Percentiles rank a stretch among this genome's conserved stretches.
Conservation (phyloP, 2,113 vertebrate species). For the human region GRCh38 chr5:10132501-10133000, state of each 20-base stretch:
- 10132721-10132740: background rate
- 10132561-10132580: background rate
- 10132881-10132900: background rate
- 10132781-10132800: background rate
- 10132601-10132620: background rate
- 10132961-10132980: background rate
- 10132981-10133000: background rate
- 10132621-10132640: background rate
- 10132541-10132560: background rate
- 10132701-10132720: background rate
- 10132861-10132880: too few species aligned
- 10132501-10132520: background rate
- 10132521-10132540: background rate
- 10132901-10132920: too few species aligned
- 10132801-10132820: background rate
- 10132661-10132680: background rate
- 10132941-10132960: background rate
- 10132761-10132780: background rate
- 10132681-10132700: too few species aligned
- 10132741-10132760: background rate
- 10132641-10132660: background rate
- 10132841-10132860: fast-evolving
- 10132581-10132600: background rate
- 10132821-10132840: fast-evolving
- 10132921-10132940: background rate